Percentiles rank a stretch among this genome's conserved stretches.
Conservation (phyloP, 2,113 vertebrate species). For the Acrocephalus arundinaceus region DNA sequence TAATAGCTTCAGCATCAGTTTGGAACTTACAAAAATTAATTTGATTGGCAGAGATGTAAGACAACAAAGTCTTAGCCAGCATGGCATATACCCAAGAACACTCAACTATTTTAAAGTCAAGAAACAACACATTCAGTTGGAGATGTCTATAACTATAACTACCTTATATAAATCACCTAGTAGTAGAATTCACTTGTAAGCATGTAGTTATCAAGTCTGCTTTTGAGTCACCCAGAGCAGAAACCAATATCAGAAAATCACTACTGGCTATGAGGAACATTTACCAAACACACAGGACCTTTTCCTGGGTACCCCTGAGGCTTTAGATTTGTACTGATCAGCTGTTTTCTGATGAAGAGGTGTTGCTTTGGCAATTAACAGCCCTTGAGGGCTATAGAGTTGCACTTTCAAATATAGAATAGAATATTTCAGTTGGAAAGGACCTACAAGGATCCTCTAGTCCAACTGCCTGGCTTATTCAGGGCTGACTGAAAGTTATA, state of each 20-base stretch:
- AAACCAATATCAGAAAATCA: not conserved
- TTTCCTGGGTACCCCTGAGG: not conserved
- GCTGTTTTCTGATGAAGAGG: not conserved
- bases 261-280: not conserved
- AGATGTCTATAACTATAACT: not conserved
- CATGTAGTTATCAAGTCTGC: not conserved
- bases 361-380: not conserved
- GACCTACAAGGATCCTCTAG: not conserved
- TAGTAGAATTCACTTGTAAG: not conserved
- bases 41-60: not conserved
- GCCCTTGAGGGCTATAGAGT: not conserved
- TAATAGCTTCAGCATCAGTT: not conserved
- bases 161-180: not conserved
- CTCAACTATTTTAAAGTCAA: not conserved
- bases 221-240: not conserved
- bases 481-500: not conserved
- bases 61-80: not conserved
- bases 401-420: not conserved
- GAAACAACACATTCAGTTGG: not conserved
- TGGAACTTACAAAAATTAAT: not conserved
- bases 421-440: not conserved
- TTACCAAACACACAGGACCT: not conserved
- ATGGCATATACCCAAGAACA: not conserved
- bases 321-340: not conserved
- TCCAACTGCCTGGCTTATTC: not conserved